These are phyloP conservation scores for Cyprinodon tularosa DNA, from an alignment of 2,113 vertebrate genomes.

Conservation along the genomic window DNA sequence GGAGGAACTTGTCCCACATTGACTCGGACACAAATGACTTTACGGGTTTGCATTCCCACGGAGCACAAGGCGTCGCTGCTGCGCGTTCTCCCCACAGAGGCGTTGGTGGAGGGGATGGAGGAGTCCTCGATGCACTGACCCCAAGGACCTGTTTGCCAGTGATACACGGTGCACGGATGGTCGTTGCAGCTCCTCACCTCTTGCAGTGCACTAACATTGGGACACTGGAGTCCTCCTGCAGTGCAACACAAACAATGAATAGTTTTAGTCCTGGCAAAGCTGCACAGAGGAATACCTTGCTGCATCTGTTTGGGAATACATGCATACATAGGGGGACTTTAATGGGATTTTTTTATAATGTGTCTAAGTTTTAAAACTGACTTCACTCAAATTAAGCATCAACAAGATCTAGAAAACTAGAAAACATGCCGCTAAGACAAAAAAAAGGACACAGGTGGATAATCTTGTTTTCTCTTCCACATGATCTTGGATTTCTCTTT, in stretches of 20 bases:
- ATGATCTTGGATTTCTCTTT: no score
- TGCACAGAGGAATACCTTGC: background rate
- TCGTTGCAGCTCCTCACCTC: conserved; percentile 93
- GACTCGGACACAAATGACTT: conserved; percentile 97
- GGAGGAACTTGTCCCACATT: conserved; percentile 98
- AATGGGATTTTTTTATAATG: no score
- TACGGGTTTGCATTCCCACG: conserved; percentile 96
- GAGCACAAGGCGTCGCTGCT: conserved; percentile 87
- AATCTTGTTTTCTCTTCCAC: no score
- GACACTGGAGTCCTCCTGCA: conserved; percentile 88
- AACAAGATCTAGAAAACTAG: no score
- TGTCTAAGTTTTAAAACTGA: no score
- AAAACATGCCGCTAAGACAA: no score
- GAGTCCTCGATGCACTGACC: conserved; percentile 95
- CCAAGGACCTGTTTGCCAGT: conserved; percentile 95
- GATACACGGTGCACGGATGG: conserved; percentile 96
- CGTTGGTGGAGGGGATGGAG: conserved; percentile 88
- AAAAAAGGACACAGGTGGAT: no score
- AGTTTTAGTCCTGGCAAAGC: background rate
- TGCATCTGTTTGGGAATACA: background rate
- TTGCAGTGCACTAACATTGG: conserved; percentile 90
- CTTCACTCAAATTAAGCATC: no score
- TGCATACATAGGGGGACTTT: background rate
- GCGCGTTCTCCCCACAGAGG: conserved; percentile 70
- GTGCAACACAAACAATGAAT: background rate